Base-by-base conservation (phyloP, 2,113 vertebrate genomes). In the Calidris pugnax region DNA sequence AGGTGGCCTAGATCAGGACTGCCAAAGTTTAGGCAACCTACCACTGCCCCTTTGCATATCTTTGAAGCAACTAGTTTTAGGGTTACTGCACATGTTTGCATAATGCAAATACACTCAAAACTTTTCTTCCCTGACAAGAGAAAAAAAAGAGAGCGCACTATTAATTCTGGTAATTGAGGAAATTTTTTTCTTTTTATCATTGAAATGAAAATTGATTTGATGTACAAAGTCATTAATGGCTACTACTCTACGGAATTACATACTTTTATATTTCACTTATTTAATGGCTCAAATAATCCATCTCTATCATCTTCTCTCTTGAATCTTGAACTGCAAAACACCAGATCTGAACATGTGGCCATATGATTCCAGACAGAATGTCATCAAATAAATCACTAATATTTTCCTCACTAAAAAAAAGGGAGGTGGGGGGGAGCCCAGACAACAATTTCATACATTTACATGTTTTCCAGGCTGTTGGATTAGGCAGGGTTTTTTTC, bases 371-470 rank as follows among this genome's bases (percentile, higher is more conserved):
- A 41, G 48, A 87, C 32, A 75, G 28, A 85, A 63, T 64, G 28
- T 68, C 57, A 45, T 64, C 39, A 62, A n/a, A 89, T 37, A 79
- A 94, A 92, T n/a, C 9, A 76, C 27, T 62, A 94, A 62, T 80
- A 84, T 56, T 75, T 80, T 77, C 22, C 24, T 79, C 60, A 50
- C 28, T 91, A n/a, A 94, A 90, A 90, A 80, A 64, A 20, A 78
- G 14, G 39, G 13, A 62, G 3, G 16, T 53, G 39, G 18, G 10
- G 10, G 43, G 26, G 15, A 87, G 39, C 55, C 48, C 43, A 78
- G 60, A 84, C 39, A 93, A 82, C 43, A 88, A 86, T 83, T 95
- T 91, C 48, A 87, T 69, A 85, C 62, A 89, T 81, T 76, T 90
- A 83, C 7, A 4, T 95, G 72, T 95, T 93, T 96, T 95, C 56